Evolutionary conservation across 64 coral and sea anemone genomes (phyloP).

Genomic region (Montipora cactus): DNA sequence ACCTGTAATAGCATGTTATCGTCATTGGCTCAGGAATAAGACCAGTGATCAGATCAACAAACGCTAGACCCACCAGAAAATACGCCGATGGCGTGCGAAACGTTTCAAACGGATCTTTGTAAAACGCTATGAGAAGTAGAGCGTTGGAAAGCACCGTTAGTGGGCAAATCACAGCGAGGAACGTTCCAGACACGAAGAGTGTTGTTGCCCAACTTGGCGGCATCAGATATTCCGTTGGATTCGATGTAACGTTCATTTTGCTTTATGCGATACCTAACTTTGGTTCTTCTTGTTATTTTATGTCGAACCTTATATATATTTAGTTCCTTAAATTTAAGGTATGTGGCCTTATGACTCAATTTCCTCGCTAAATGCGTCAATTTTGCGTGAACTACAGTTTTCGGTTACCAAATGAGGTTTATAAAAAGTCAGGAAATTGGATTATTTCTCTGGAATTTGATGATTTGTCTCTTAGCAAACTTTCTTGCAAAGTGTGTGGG

Average conservation of each 20-base stretch:
- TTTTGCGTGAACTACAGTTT: no score
- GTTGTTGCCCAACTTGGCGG: not conserved
- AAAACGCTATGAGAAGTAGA: constrained; percentile 67
- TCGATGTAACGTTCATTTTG: not conserved
- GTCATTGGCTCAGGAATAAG: constrained; percentile 64
- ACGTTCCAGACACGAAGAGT: constrained; percentile 24
- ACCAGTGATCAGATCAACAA: constrained; percentile 67
- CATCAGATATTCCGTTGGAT: not conserved
- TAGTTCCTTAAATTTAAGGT: no score
- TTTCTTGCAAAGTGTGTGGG: no score
- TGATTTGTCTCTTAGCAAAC: no score
- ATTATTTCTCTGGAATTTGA: no score
- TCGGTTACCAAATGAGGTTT: no score
- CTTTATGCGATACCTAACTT: not conserved
- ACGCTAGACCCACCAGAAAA: constrained; percentile 68
- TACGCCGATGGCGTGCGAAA: constrained; percentile 70
- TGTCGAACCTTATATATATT: no score
- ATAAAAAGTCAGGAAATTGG: no score
- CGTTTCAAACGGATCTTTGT: constrained; percentile 68
- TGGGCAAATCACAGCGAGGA: constrained; percentile 44
- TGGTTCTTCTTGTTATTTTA: no score
- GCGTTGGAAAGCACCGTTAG: constrained; percentile 57
- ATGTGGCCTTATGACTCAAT: no score
- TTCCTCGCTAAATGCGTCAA: no score
- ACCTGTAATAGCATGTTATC: constrained; percentile 60